Evolutionary conservation across 2,888 invertebrate species (phyloP), one percentile per base, ranked within the genome.

Genomic region (Peribatodes rhomboidaria): DNA sequence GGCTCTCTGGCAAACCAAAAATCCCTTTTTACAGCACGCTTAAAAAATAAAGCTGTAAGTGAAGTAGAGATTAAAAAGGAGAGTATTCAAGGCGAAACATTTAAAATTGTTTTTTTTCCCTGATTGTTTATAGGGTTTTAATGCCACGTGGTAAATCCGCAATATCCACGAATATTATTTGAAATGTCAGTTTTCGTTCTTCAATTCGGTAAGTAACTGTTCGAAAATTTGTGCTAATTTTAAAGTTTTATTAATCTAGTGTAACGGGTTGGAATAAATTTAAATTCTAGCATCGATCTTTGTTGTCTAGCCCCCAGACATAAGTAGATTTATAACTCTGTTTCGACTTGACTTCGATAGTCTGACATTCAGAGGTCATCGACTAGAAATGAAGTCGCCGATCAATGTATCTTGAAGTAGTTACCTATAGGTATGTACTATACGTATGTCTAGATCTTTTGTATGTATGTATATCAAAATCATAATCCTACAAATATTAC

Each of bases 281-380:
- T 22, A 44, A 60, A 58, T 58, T 42, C 44, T 41, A 35, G 22
- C 13, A 31, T 11, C 14, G 39, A 31, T 31, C 44, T 56, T 41
- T 56, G 37, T 31, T 52, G 57, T 56, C 64, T 60, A 46, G 52
- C 27, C 20, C 49, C 10, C 35, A 35, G 39, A 33, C 42, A 18
- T 42, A 27, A 35, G 60, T 50, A 65, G 62, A 66, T 55, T 65
- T 62, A 61, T 62, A 66, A 72, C 68, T 61, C 64, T 64, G 52
- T 60, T 65, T 68, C 60, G 27, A 53, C 62, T 56, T 64, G 71
- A 68, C 70, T 77, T 74, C 66, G 68, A 75, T 65, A 70, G 66
- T 27, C 69, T 81, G 85, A 75, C 81, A 84, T 87, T 87, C 78
- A 85, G 83, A 83, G 83, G 85, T 84, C 80, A 78, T 76, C 76